phyloP scores from a whole-genome alignment of 2,113 vertebrate genomes.

The human (Homo sapiens) region GRCh38 chr1:209758501-209759000 shows the following conservation, averaged over 20 bases:
- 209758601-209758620: not conserved
- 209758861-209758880: not conserved
- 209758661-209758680: not conserved
- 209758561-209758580: not conserved
- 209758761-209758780: not conserved
- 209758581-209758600: not conserved
- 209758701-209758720: not conserved
- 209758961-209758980: not conserved
- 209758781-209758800: not conserved
- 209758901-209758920: not conserved
- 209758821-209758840: not conserved
- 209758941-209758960: not conserved
- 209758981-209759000: not conserved
- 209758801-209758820: not conserved
- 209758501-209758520: not conserved
- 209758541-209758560: not conserved
- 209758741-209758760: not conserved
- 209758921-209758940: not conserved
- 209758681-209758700: conserved; percentile 19
- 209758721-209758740: not conserved
- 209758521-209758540: not conserved
- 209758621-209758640: not conserved
- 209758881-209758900: not conserved
- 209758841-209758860: conserved; percentile 36
- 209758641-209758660: not conserved